Evolutionary conservation across 2,888 invertebrate genomes (phyloP), one percentile per base, ranked within the genome.

Genomic region (Aelia acuminata): DNA sequence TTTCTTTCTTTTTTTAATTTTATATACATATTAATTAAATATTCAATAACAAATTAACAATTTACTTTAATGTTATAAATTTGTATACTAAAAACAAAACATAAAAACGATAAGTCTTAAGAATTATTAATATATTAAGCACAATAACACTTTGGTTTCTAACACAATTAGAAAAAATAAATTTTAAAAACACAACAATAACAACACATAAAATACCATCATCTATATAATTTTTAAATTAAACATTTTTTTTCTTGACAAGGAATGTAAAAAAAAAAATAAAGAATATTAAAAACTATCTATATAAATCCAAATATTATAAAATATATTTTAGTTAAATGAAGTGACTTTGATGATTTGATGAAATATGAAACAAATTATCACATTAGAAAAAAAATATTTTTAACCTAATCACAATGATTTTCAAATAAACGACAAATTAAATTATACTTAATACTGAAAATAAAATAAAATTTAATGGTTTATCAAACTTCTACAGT

Each of bases 91-190:
- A 43, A 43, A 80, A 80, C 80, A 80, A 80, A 80, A 80, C 13
- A 0, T 80, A 80, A 22, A 80, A 80, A 80, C 80, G n/a, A 80
- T 80, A 80, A 80, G 80, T 80, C 80, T 80, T 43, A 43, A 75
- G 35, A 75, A 43, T 75, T 75, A 75, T 39, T 75, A 22, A 75
- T 43, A 43, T 80, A 39, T 80, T 80, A 80, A 80, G 80, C 80
- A 80, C 80, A 80, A 43, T 43, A 80, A 80, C 22, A 43, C 80
- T 80, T 80, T 80, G 80, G 80, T 80, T 80, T 80, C 22, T n/a
- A 43, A 80, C 11, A 43, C 20, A 35, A 75, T 43, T 39, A 75
- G 39, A 39, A 8, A 75, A 75, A 80, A 80, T 35, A 75, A 4
- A 80, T 43, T 80, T 80, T 80, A 10, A 80, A 80, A 43, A 80